A percentile compares a stretch with the other conserved stretches of the same genome.
Conservation (phyloP, 2,888 invertebrate genomes). For the Linnaemya tessellans region DNA sequence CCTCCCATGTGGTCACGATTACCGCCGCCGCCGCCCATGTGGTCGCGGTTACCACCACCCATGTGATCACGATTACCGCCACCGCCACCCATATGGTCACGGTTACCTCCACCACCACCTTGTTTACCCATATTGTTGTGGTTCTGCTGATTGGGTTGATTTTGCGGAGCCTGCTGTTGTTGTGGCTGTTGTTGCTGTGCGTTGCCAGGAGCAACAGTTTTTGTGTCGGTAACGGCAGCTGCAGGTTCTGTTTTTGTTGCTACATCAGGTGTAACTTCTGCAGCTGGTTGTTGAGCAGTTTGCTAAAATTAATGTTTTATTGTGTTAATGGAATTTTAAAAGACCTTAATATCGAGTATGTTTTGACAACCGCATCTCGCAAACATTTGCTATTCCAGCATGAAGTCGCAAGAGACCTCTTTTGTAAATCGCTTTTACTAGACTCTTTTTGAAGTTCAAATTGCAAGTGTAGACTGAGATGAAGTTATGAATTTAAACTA, state of each 20-base stretch:
- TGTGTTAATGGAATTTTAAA: no score
- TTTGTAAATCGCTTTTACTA: no score
- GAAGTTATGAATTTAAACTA: no score
- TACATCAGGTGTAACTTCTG: constrained; percentile 31
- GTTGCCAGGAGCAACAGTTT: constrained; percentile 33
- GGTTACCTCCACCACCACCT: constrained; percentile 45
- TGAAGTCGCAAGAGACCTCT: no score
- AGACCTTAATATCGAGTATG: no score
- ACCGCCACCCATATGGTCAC: constrained; percentile 40
- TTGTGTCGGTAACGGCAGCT: constrained; percentile 7
- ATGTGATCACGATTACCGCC: constrained; percentile 37
- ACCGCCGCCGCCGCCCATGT: constrained; percentile 34
- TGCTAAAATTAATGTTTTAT: constrained; percentile 5
- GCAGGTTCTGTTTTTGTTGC: constrained; percentile 10
- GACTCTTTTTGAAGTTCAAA: no score
- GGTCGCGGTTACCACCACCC: constrained; percentile 32
- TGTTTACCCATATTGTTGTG: constrained; percentile 64
- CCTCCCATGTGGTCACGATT: constrained; percentile 35
- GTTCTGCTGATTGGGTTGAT: constrained; percentile 62
- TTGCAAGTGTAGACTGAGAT: no score
- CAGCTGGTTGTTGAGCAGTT: constrained; percentile 32
- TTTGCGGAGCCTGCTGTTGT: constrained; percentile 44
- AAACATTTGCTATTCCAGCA: neutral
- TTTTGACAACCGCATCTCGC: no score
- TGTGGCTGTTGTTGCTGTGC: constrained; percentile 61